Evolutionary conservation across 2,888 invertebrate species (phyloP), one percentile per base, ranked within the genome.

Genomic region (Lasioglossum oenotherae): DNA sequence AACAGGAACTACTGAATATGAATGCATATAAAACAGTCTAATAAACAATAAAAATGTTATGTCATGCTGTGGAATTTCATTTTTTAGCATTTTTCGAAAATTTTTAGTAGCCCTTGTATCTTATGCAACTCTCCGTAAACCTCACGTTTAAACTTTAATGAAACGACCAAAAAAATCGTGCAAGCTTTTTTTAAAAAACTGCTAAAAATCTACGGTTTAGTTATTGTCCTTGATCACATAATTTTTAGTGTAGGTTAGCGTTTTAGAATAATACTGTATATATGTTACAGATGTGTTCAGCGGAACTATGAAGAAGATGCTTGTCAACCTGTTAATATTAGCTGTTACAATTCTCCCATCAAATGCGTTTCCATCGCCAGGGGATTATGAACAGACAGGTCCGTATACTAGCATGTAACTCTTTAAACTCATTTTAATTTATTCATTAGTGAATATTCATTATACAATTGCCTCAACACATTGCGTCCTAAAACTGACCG

Each of bases 281-380:
- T 74, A 38, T 80, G 72, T 75, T 78, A 2, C 41, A 86, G 86
- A 49, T 44, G 16, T 44, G 44, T 27, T 14, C 46, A 76, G 60
- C 6, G 49, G 27, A 67, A 76, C 46, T 12, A 35, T 46, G 19
- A 49, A 73, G 64, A 76, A 79, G 67, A 80, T 84, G 80, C 57
- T 88, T 35, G 38, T 77, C 44, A 69, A 60, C 16, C 27, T 80
- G 73, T 71, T 86, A 74, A 67, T 80, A 86, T 69, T 88, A 73
- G 49, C 69, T 72, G 31, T 78, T n/a, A 49, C 69, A 71, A 76
- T 78, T 16, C 53, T 72, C 10, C 57, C 44, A 23, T 77, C 84
- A 14, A 71, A 80, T 80, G 88, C 88, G 67, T 71, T 74, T 60
- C 84, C 88, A 64, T 64, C 76, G n/a, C 64, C 60, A 49, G 46